Percentiles rank a stretch among this genome's conserved stretches.
Conservation (phyloP, 1,140 invertebrate species). For the Pachyrhynchus sulphureomaculatus region DNA sequence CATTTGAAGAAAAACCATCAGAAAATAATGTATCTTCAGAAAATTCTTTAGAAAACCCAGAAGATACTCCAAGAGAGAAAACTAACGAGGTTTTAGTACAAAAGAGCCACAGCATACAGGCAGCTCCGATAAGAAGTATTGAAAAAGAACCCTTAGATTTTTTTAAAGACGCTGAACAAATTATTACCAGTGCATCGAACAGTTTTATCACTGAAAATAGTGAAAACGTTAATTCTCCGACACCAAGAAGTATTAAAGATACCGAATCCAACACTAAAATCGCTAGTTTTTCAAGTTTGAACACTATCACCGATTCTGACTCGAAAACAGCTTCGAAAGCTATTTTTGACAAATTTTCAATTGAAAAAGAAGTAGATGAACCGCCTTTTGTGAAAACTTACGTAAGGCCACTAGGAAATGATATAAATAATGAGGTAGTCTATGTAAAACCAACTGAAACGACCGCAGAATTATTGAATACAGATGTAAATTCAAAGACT, state of each 20-base stretch:
- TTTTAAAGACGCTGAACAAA: constrained; percentile 36
- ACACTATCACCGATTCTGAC: constrained; percentile 6
- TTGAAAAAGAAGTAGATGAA: constrained; percentile 5
- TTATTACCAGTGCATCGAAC: constrained; percentile 40
- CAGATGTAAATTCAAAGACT: not conserved
- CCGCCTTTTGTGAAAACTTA: constrained; percentile 6
- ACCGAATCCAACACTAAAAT: not conserved
- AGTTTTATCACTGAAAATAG: constrained; percentile 26
- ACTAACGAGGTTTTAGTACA: constrained; percentile 39
- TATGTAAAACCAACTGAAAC: not conserved
- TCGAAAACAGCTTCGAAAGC: constrained; percentile 2
- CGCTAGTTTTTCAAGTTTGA: constrained; percentile 2
- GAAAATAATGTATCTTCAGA: no score
- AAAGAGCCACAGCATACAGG: constrained; percentile 41
- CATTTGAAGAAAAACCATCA: no score
- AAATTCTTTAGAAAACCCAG: no score
- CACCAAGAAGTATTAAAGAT: not conserved
- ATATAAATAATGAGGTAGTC: not conserved
- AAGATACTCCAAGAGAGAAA: no score
- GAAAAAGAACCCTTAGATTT: constrained; percentile 24
- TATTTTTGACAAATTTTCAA: constrained; percentile 6
- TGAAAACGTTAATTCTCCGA: not conserved
- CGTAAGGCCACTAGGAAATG: constrained; percentile 4
- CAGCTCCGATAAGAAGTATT: constrained; percentile 35
- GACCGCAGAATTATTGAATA: not conserved